Base-by-base conservation (phyloP, 2,797 vertebrate species). In the Falco naumanni region DNA sequence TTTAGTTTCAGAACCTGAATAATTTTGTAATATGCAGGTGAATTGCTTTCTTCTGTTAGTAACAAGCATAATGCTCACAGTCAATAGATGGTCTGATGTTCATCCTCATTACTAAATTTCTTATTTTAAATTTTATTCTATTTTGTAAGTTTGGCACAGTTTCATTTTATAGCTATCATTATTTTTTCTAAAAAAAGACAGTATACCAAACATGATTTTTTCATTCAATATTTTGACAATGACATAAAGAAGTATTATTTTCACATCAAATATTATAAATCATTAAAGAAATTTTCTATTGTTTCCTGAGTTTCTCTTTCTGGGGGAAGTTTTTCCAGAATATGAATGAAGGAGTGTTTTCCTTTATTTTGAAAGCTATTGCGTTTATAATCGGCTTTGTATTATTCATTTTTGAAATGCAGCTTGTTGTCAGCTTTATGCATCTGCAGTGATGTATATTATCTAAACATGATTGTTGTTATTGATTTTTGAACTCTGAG, bases 1-100 rank as follows among this genome's bases (percentile, higher is more conserved):
- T 92, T 91, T 84, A 74, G 63, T 88, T 96, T 94, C 90, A 95
- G 90, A 97, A 92, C 61, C 56, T 82, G 69, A 95, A 74, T 94
- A 16, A 89, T 93, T 95, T 95, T 93, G 24, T 54, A 96, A 92
- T 91, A 91, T 94, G 84, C 65, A 92, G 87, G 68, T 94, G 65
- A 97, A 94, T 93, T 43, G 34, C 85, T 87, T 75, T 89, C 82
- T 95, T 90, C 92, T 96, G 51, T 48, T 92, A 93, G 80, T 84
- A 71, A 78, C 33, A 87, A 91, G 77, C 24, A 21, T 82, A 74
- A 94, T 79, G 66, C 54, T 84, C 19, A 43, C 56, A 83, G 31
- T 72, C 37, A 61, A n/a, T 45, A 60, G 39, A 63, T 70, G 54
- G 45, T 53, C 18, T n/a, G 18, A 51, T 61, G 13, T 69, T 85